phyloP scores from a whole-genome alignment of 2,888 invertebrate genomes.

The Zygothrica quintamaculata region DNA sequence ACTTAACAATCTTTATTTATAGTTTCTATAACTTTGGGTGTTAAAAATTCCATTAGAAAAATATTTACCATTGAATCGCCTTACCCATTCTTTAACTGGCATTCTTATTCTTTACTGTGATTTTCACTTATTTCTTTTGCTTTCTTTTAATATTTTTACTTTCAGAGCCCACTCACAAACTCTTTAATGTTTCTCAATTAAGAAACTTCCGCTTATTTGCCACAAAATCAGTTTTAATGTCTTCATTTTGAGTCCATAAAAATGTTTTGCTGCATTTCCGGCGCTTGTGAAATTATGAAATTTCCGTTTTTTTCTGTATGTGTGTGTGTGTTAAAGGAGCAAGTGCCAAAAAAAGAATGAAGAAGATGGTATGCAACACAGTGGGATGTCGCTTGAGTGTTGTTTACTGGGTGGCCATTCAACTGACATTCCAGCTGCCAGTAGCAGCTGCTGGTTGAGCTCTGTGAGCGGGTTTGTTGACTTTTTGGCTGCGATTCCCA shows the following conservation, averaged over 20 bases:
- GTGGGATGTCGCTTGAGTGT: slow-evolving; percentile 3
- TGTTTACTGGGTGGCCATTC: slow-evolving; percentile 26
- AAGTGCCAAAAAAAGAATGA: slow-evolving; percentile 55
- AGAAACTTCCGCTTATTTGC: slow-evolving; percentile 23
- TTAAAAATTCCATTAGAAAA: too few species aligned
- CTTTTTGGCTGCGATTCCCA: slow-evolving; percentile 49
- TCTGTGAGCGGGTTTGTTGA: slow-evolving; percentile 42
- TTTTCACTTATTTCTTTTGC: too few species aligned
- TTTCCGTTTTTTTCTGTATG: slow-evolving; percentile 55
- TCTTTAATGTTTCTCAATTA: slow-evolving; percentile 31
- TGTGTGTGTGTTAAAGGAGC: too few species aligned
- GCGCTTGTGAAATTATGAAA: slow-evolving; percentile 39
- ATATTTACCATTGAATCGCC: too few species aligned
- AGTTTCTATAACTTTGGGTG: too few species aligned
- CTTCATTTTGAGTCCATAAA: slow-evolving; percentile 25
- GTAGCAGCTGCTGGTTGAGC: slow-evolving; percentile 23
- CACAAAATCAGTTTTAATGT: slow-evolving; percentile 11
- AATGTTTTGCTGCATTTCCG: slow-evolving; percentile 64
- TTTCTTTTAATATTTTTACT: too few species aligned
- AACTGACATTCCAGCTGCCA: slow-evolving; percentile 9
- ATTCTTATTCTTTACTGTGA: too few species aligned
- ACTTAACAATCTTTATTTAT: too few species aligned
- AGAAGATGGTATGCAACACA: slow-evolving; percentile 1
- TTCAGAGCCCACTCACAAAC: slow-evolving; percentile 3
- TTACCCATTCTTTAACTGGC: too few species aligned